Conservation (phyloP, 2,797 vertebrate genomes). For the Lepilemur septentrionalis region DNA sequence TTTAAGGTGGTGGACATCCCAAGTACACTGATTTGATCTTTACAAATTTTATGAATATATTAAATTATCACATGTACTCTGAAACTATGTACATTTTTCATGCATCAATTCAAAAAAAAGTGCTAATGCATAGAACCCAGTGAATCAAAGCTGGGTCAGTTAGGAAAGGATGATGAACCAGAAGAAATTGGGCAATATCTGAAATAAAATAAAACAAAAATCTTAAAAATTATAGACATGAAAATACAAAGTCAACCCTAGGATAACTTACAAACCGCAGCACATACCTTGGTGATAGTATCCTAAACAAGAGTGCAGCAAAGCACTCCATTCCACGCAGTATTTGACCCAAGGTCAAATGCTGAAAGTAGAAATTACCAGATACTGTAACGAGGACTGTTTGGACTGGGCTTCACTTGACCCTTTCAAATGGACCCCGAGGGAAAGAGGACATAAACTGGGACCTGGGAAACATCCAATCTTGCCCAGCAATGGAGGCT, state of each 20-base stretch:
- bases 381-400: not conserved
- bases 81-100: not conserved
- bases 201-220: not conserved
- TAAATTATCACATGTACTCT: not conserved
- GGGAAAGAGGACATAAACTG: not conserved
- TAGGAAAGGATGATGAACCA: not conserved
- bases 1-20: not conserved
- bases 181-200: not conserved
- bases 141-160: not conserved
- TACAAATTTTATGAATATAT: not conserved
- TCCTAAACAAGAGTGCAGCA: not conserved
- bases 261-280: not conserved
- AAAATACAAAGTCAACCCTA: not conserved
- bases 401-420: not conserved
- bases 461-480: not conserved
- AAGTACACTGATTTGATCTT: not conserved
- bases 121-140: not conserved
- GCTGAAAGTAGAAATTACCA: not conserved
- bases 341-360: not conserved
- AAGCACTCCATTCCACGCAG: not conserved
- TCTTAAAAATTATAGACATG: not conserved
- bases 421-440: not conserved
- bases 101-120: not conserved
- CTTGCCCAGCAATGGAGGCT: not conserved
- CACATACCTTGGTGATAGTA: not conserved